Evolutionary conservation across 2,888 invertebrate genomes (phyloP), one percentile per base, ranked within the genome.

Genomic region (Liodrosophila aerea): DNA sequence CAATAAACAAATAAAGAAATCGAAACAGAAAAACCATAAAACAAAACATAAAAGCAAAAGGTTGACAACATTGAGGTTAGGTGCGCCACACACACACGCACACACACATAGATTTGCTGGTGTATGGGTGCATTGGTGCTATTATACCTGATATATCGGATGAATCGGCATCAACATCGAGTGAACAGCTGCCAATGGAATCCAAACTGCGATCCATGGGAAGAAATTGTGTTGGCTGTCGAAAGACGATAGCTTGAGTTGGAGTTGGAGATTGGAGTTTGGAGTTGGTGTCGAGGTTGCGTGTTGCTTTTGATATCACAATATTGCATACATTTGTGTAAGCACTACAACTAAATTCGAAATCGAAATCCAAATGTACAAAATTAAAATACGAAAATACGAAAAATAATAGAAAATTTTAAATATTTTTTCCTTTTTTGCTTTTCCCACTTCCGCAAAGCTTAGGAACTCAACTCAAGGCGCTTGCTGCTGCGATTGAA

Each of bases 131-230:
- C 9, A 12, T 41, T 15, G 37, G 31, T 34, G 43, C 11, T 34
- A 18, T 52, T 40, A 76, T 94, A 94, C 94, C 94, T 94, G 94
- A 93, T 86, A 93, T 92, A 86, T 94, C 94, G 63, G 93, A 93
- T 87, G 94, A 93, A 90, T 87, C 91, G 57, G 94, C 94, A 87
- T 96, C 95, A 90, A 95, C 95, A 90, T 96, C 96, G 87, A 96
- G 91, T 76, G 96, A 96, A 91, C 96, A 96, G 91, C 94, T 94
- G 84, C 96, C 96, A 86, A 96, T 96, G 54, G 96, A 96, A 90
- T 96, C 96, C 90, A 94, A 92, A 18, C 94, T 94, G 77, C 93
- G 93, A 91, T 94, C 94, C 94, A 94, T 94, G 66, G 47, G 78
- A 92, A 91, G 52, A 43, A 52, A 29, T 51, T 50, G 18, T 40